These are phyloP conservation scores for Vultur gryphus DNA, from an alignment of 2,797 vertebrate genomes.

Conservation along the genomic window DNA sequence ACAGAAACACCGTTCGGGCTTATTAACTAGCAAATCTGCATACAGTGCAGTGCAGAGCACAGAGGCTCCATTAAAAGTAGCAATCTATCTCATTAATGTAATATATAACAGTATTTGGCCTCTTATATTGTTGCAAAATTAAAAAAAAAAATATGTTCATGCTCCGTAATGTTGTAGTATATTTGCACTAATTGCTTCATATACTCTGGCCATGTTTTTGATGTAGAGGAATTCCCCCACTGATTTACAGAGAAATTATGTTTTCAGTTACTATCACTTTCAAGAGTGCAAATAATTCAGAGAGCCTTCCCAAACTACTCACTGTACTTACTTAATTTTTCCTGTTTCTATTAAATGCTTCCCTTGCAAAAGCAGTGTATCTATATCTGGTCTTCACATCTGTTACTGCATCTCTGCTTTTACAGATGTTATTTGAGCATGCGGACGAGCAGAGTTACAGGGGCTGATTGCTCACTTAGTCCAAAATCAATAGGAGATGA, in stretches of 20 bases:
- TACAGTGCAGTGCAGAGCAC: conserved; percentile 53
- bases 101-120: conserved; percentile 71
- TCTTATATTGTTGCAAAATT: conserved; percentile 63
- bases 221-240: not conserved
- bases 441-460: not conserved
- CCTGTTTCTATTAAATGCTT: conserved; percentile 13
- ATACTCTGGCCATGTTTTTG: not conserved
- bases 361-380: not conserved
- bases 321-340: not conserved
- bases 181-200: conserved; percentile 63
- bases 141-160: not conserved
- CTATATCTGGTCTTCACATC: not conserved
- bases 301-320: not conserved
- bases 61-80: conserved; percentile 70
- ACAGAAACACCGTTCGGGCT: conserved; percentile 76
- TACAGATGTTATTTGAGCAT: conserved; percentile 4
- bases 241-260: conserved; percentile 17
- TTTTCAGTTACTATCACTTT: not conserved
- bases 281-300: not conserved
- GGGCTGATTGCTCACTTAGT: conserved; percentile 19
- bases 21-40: conserved; percentile 80
- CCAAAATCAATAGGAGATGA: conserved; percentile 37
- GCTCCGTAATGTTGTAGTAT: conserved; percentile 29
- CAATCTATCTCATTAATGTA: conserved; percentile 77
- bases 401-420: not conserved